Base-by-base conservation (phyloP, 2,113 vertebrate species). In the Sinocyclocheilus anshuiensis region DNA sequence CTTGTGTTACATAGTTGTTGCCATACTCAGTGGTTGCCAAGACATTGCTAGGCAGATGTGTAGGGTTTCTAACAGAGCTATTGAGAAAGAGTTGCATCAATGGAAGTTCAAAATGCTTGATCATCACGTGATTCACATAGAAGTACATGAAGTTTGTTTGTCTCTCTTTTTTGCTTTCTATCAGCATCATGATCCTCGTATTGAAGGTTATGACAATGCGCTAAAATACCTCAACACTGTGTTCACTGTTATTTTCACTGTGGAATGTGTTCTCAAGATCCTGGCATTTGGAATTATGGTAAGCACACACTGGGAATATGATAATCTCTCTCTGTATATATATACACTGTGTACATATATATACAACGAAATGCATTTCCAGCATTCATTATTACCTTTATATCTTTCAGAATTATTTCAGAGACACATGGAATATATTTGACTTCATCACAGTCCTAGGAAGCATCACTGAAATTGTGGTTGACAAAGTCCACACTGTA, bases 391-490 rank as follows among this genome's bases (percentile, higher is more conserved):
- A 2, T 77, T 22, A 84, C 65, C 79, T 77, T 39, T 11, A 26
- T 89, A 16, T 90, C 74, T 88, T 86, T 50, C 94, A 99, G 98
- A 99, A 99, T 92, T 99, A 99, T 92, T 99, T 99, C 90, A 93
- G 97, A 88, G 98, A 99, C 88, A 99, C 98, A 0, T 99, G 98
- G 98, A 99, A 99, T 89, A 99, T 99, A 90, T 99, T 99, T 90
- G 98, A 99, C 93, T 99, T 99, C 92, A 99, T 99, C 94, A 99
- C 98, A 0, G 98, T 99, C 65, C 93, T 99, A 0, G 98, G 98
- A 85, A 99, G 98, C 92, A 99, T 99, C 87, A 98, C 98, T 0
- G 98, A 99, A 92, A 99, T 99, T 20, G 95, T 99, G 87, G 95
- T 99, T 26, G 97, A 95, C 29, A 71, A 83, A 71, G 72, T 69